These are phyloP conservation scores for Todiramphus chloris DNA, from an alignment of 2,113 vertebrate species.

Conservation along the genomic window DNA sequence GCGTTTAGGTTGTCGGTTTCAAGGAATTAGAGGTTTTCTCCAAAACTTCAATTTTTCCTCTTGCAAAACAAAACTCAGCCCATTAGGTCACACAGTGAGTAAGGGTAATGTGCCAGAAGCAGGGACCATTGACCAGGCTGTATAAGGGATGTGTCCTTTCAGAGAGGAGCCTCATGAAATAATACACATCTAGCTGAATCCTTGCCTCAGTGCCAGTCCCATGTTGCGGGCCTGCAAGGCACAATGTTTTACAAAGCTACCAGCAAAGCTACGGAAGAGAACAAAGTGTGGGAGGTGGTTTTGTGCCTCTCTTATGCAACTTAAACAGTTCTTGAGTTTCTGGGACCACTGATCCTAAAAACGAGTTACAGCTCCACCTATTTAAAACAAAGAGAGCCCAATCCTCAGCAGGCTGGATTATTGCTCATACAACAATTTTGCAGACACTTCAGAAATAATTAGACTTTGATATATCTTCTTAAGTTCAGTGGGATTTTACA, in stretches of 20 bases:
- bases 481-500: neutral
- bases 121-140: neutral
- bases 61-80: neutral
- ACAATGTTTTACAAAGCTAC: neutral
- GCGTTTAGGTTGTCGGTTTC: neutral
- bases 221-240: neutral
- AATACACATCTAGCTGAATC: neutral
- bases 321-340: neutral
- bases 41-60: neutral
- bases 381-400: neutral
- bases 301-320: neutral
- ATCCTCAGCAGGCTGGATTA: neutral
- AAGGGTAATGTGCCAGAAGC: neutral
- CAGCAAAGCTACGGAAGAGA: neutral
- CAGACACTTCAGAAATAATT: neutral
- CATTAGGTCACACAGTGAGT: neutral
- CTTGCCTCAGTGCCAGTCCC: neutral
- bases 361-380: fast-evolving
- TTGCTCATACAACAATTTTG: neutral
- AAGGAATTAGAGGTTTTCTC: neutral
- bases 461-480: neutral
- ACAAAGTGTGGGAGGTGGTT: neutral
- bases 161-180: neutral
- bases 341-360: neutral
- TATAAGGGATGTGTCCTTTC: neutral